phyloP scores from a whole-genome alignment of 1,140 invertebrate genomes.

The Reticulitermes speratus region DNA sequence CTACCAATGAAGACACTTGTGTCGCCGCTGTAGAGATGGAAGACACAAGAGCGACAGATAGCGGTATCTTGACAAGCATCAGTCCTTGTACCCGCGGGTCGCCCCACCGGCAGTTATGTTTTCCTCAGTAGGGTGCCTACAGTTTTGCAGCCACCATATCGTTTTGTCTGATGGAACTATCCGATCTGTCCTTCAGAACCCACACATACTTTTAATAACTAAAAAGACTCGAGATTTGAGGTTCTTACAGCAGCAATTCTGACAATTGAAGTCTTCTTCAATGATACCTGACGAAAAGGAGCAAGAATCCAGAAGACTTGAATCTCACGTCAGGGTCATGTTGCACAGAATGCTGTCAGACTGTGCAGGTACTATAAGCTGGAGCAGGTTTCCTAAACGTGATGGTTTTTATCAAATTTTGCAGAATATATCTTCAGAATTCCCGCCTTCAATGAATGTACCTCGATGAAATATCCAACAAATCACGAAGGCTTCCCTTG shows the following conservation, averaged over 20 bases:
- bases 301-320: too few relatives aligned
- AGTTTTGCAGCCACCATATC: not conserved
- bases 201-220: not conserved
- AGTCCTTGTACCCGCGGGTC: not conserved
- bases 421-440: not conserved
- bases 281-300: too few relatives aligned
- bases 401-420: not conserved
- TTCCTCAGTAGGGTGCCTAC: not conserved
- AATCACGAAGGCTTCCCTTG: too few relatives aligned
- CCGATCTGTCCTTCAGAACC: not conserved
- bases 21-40: not conserved
- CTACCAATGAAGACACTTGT: constrained; percentile 1
- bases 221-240: not conserved
- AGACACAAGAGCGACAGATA: constrained; percentile 5
- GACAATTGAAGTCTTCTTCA: too few relatives aligned
- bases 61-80: constrained; percentile 22
- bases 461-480: too few relatives aligned
- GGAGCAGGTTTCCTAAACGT: not conserved
- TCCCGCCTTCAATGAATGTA: too few relatives aligned
- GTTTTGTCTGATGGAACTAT: not conserved
- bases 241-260: too few relatives aligned
- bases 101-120: not conserved
- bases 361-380: not conserved
- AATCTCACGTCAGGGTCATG: not conserved
- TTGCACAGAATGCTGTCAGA: not conserved